phyloP scores from a whole-genome alignment of 2,113 vertebrate genomes.

The Varanus komodoensis region DNA sequence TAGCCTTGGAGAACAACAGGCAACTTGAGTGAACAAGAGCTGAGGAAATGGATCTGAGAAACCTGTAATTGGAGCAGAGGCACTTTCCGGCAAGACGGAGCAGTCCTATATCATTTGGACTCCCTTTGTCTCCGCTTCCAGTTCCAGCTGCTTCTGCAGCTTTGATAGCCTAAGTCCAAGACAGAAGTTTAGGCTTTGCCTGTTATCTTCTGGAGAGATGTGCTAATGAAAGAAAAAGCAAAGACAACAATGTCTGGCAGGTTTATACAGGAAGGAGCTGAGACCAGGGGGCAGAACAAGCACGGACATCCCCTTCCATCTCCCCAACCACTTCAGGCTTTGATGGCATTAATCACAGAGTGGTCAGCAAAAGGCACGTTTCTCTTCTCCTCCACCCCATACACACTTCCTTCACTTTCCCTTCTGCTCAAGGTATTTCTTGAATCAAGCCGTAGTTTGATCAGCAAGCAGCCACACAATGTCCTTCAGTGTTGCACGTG shows the following conservation, averaged over 20 bases:
- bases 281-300: no score
- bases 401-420: neutral
- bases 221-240: neutral
- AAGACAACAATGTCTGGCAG: no score
- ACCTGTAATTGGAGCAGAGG: conserved; percentile 8
- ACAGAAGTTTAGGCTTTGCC: neutral
- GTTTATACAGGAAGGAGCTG: neutral
- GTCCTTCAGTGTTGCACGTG: neutral
- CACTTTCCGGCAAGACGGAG: neutral
- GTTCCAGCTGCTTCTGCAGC: neutral
- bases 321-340: no score
- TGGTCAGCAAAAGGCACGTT: no score
- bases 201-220: neutral
- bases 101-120: neutral
- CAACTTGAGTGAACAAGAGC: conserved; percentile 2
- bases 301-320: no score
- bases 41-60: neutral
- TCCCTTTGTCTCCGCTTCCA: neutral
- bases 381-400: neutral
- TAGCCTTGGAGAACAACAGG: conserved; percentile 20
- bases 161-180: neutral
- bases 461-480: neutral
- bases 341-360: no score
- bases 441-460: neutral
- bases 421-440: neutral